A percentile compares a stretch with the other conserved stretches of the same genome.
phyloP scores from a whole-genome alignment of 2,888 invertebrate species.

The Pilophorus perplexus region DNA sequence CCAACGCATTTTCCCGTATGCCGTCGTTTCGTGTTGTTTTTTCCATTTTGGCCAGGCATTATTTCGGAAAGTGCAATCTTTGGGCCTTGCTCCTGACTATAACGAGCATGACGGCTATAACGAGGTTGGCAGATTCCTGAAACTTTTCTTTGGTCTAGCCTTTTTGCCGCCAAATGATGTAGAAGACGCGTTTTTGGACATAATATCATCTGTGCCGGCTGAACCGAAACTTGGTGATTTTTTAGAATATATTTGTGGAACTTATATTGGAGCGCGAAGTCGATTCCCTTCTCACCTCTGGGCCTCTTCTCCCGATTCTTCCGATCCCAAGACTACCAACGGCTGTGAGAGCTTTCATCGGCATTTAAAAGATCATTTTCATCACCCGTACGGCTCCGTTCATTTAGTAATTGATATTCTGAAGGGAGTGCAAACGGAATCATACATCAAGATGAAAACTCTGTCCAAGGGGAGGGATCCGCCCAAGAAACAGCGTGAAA shows the following conservation, averaged over 20 bases:
- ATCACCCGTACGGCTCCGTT: background rate
- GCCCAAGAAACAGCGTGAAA: background rate
- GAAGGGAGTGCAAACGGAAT: background rate
- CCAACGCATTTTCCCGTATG: no score
- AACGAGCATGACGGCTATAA: no score
- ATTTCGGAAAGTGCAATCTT: no score
- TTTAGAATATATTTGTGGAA: background rate
- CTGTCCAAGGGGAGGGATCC: background rate
- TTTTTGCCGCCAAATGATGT: no score
- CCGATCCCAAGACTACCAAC: background rate
- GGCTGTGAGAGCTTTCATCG: background rate
- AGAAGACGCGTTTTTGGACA: background rate
- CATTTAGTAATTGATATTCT: background rate
- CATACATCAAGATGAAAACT: background rate
- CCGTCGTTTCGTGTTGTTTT: no score
- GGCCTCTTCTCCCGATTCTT: background rate
- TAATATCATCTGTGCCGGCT: background rate
- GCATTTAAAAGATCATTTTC: background rate
- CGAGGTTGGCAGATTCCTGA: no score
- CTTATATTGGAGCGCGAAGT: background rate
- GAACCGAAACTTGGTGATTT: background rate
- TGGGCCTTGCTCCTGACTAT: no score
- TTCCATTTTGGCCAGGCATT: no score
- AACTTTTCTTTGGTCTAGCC: no score
- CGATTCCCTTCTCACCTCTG: background rate